Evolutionary conservation across 2,888 invertebrate genomes (phyloP).

Genomic region (Willowsia nigromaculata): DNA sequence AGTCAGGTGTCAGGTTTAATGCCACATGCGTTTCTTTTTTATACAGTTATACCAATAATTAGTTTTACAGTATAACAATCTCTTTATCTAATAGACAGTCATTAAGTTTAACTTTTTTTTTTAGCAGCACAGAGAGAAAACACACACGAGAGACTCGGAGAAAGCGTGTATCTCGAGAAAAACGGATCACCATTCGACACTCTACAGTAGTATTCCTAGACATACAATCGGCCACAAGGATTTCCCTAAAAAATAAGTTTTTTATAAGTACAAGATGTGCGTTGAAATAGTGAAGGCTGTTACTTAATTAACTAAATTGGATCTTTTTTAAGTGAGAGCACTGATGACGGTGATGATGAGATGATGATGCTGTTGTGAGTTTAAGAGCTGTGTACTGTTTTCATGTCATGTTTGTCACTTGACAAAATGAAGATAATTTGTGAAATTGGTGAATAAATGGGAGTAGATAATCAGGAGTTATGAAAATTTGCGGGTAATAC

Average conservation of each 20-base stretch:
- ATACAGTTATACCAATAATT: not conserved
- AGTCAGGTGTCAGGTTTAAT: slow-evolving; percentile 42
- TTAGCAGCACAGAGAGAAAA: not conserved
- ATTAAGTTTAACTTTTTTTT: too few species aligned
- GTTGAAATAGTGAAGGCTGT: not conserved
- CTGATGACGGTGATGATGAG: not conserved
- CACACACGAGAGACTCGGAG: too few species aligned
- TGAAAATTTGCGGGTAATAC: not conserved
- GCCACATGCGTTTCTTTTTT: slow-evolving; percentile 15
- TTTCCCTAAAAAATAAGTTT: too few species aligned
- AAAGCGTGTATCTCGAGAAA: too few species aligned
- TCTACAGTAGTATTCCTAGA: too few species aligned
- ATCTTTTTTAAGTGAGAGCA: not conserved
- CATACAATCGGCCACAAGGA: not conserved
- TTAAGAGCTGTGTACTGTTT: not conserved
- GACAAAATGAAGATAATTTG: too few species aligned
- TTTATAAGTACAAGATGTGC: too few species aligned
- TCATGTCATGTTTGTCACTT: not conserved
- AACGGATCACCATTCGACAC: too few species aligned
- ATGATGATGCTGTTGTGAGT: not conserved
- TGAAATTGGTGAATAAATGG: too few species aligned
- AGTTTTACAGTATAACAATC: not conserved
- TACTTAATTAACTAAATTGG: not conserved
- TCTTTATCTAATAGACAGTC: slow-evolving; percentile 21
- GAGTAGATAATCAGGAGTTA: not conserved